A percentile compares a stretch with the other conserved stretches of the same genome.
These are phyloP conservation scores for Dipodomys spectabilis DNA, from an alignment of 2,113 vertebrate genomes.

Conservation along the genomic window DNA sequence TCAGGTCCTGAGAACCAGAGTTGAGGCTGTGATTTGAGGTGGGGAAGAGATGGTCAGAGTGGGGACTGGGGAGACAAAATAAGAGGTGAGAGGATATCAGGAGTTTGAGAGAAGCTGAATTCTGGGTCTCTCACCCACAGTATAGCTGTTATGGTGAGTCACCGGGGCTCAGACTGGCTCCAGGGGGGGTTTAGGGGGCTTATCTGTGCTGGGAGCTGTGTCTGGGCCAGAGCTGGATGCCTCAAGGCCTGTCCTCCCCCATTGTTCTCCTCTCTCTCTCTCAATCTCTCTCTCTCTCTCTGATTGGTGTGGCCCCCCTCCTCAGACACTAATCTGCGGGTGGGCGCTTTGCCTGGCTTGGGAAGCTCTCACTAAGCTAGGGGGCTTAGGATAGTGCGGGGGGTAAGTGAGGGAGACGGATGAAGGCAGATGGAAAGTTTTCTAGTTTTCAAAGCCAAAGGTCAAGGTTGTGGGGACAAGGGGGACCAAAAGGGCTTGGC, in stretches of 20 bases:
- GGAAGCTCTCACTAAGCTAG: conserved; percentile 74
- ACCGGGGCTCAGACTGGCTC: conserved; percentile 82
- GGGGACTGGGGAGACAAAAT: neutral
- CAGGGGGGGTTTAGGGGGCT: conserved; percentile 81
- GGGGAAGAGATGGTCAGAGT: neutral
- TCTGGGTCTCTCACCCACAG: conserved; percentile 81
- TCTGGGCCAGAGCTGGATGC: conserved; percentile 73
- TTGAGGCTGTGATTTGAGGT: conserved; percentile 14
- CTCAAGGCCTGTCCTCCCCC: conserved; percentile 47
- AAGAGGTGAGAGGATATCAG: neutral
- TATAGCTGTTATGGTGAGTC: conserved; percentile 77
- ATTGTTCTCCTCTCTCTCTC: conserved; percentile 60
- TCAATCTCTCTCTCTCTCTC: no score
- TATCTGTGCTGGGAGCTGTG: conserved; percentile 77
- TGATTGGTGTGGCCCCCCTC: conserved; percentile 43
- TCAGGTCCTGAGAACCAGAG: neutral
- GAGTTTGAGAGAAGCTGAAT: conserved; percentile 74
- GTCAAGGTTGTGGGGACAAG: conserved; percentile 5
- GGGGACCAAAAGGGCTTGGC: neutral
- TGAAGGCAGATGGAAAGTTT: conserved; percentile 48
- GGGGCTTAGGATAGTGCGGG: conserved; percentile 74
- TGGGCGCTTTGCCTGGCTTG: conserved; percentile 75
- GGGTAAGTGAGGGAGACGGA: conserved; percentile 45
- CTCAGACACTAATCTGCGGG: conserved; percentile 70
- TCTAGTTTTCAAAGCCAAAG: conserved; percentile 19